Evolutionary conservation across 1,140 invertebrate genomes (phyloP).

Genomic region (Periplaneta americana): DNA sequence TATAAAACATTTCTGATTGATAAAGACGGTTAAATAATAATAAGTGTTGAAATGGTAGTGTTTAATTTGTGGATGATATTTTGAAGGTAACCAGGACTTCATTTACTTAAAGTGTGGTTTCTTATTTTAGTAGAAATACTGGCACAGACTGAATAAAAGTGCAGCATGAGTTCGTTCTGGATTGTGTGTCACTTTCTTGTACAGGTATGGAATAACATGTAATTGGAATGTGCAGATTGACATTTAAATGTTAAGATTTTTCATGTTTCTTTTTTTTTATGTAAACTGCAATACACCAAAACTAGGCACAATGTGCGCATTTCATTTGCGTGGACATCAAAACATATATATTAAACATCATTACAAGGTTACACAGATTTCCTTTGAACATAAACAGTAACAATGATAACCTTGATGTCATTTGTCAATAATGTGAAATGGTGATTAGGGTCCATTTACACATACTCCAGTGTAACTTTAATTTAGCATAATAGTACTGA

Average conservation of each 20-base stretch:
- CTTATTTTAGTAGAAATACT: neutral
- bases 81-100: neutral
- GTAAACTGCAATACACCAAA: neutral
- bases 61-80: neutral
- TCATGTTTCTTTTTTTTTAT: neutral
- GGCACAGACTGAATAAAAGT: neutral
- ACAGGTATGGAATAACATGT: neutral
- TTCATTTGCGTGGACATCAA: too few relatives aligned
- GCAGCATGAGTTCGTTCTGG: neutral
- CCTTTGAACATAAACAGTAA: too few relatives aligned
- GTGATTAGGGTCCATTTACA: too few relatives aligned
- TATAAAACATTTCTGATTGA: neutral
- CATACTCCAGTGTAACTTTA: too few relatives aligned
- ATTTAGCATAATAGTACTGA: too few relatives aligned
- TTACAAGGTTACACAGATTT: too few relatives aligned
- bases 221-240: neutral
- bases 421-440: too few relatives aligned
- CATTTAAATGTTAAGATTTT: neutral
- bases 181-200: neutral
- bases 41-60: neutral
- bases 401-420: too few relatives aligned
- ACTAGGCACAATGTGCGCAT: neutral
- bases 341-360: too few relatives aligned
- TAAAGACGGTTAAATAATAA: neutral
- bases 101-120: neutral